Base-by-base conservation (phyloP, 1,140 invertebrate species). In the Branchinecta lindahli region DNA sequence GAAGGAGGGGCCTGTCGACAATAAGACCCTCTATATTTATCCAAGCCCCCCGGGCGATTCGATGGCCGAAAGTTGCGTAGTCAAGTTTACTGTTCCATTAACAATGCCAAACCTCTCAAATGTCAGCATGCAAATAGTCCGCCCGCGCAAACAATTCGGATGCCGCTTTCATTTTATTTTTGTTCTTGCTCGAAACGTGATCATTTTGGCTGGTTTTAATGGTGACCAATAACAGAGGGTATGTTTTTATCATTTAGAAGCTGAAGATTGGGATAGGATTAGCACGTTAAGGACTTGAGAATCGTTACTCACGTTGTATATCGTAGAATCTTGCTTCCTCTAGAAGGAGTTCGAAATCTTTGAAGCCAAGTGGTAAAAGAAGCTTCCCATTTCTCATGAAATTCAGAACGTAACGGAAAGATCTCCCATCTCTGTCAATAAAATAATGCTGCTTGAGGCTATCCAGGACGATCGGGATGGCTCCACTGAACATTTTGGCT, bases 381-480 rank as follows among this genome's bases (percentile, higher is more conserved):
- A 96, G 83, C 74, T 86, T 85, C 46, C 89, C 89, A 78, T 94
- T 94, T 74, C 95, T 84, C 85, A 97, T 87, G 79, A 93, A 98
- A 82, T 97, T 97, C 44, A 98, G 82, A 76, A 98, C 91, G 79
- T 96, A 92, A 20, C 94, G 85, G 80, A 96, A 97, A 90, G 96
- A 94, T 67, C 88, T 89, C 0, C 93, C 93, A 76, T 96, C 93
- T 71, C 94, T 84, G 81, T 98, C 94, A 74, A 97, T 96, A 82
- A 98, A 98, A 79, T 97, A 98, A 77, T 98, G 95, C 77, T 98
- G 95, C 78, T 98, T 98, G 73, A 98, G 80, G 7, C 90, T 93
- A 77, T 98, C 95, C 75, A 98, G 80, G 5, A 98, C 93, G 73
- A 98, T 96, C 0, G 95, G 94, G 75, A 96, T 94, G 73, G 85